Evolutionary conservation across 1,140 invertebrate genomes (phyloP), one percentile per base, ranked within the genome.

Genomic region (Saxidomus purpurata): DNA sequence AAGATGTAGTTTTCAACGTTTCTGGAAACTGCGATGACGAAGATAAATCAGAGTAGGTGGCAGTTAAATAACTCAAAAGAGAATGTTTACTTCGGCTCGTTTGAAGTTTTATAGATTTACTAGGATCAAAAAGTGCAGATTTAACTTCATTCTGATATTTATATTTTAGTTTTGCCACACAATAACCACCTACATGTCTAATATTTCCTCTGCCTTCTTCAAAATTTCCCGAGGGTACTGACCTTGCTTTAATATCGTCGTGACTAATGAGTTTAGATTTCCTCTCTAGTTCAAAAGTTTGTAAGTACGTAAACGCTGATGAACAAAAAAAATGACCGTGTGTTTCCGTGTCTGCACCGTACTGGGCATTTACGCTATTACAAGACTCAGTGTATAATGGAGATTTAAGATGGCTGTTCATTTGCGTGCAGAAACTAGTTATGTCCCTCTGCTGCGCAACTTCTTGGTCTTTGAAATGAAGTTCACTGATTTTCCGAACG

Each of bases 111-210:
- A 4, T 11, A 13, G 15, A 13, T 22, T 55, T 11, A 19, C n/a
- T 11, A 67, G 67, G 31, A 17, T 71, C 34, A 36, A 40, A 71
- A 19, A 40, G 34, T 28, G 67, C 25, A 40, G 11, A 2, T 28
- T 71, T 22, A 15, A 71, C 67, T 71, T 71, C 17, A 6, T 71
- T 71, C 34, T 71, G 15, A 71, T 71, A 28, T 71, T 71, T 71
- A 22, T 17, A 71, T 71, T 71, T 71, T 31, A 71, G 25, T 34
- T 71, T 71, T n/a, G n/a, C n/a, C n/a, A n/a, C n/a, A n/a, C n/a
- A n/a, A n/a, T n/a, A n/a, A n/a, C n/a, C n/a, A n/a, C 67, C 36
- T 28, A 71, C 22, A 28, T 71, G 34, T 9, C 67, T 22, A 19
- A 71, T 9, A 13, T 22, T 40, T 2, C 67, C 67, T 28, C 34